Evolutionary conservation across 2,797 vertebrate species (phyloP).

Genomic region (Apodemus agrarius): DNA sequence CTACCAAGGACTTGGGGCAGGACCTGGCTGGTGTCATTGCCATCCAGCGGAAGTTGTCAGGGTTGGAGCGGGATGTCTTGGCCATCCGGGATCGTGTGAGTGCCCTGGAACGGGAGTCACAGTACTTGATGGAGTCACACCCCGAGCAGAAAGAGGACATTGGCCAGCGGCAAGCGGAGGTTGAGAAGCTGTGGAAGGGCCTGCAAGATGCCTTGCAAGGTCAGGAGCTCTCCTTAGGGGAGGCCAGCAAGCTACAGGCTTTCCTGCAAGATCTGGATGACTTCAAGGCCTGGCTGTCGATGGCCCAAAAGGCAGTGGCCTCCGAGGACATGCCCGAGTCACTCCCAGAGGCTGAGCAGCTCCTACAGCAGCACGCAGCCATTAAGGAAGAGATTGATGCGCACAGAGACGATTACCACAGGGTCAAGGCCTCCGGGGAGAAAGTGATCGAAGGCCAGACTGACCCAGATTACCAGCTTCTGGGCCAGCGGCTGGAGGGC

Average conservation of each 20-base stretch:
- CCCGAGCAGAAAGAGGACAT: slow-evolving; percentile 91
- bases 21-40: slow-evolving; percentile 95
- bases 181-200: slow-evolving; percentile 90
- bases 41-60: slow-evolving; percentile 96
- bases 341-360: slow-evolving; percentile 93
- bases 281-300: slow-evolving; percentile 96
- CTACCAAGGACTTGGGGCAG: slow-evolving; percentile 94
- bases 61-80: slow-evolving; percentile 94
- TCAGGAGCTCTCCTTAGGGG: slow-evolving; percentile 93
- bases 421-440: slow-evolving; percentile 89
- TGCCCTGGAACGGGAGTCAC: slow-evolving; percentile 90
- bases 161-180: slow-evolving; percentile 84
- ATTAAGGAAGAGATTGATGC: slow-evolving; percentile 90
- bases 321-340: slow-evolving; percentile 93
- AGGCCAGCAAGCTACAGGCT: slow-evolving; percentile 96
- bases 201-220: slow-evolving; percentile 91
- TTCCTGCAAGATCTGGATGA: slow-evolving; percentile 97
- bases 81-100: slow-evolving; percentile 92
- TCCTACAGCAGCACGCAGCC: slow-evolving; percentile 89
- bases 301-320: slow-evolving; percentile 94
- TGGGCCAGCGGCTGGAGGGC: slow-evolving; percentile 92
- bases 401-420: slow-evolving; percentile 89
- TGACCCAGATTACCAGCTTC: slow-evolving; percentile 94
- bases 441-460: slow-evolving; percentile 91
- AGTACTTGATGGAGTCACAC: slow-evolving; percentile 89